Percentiles rank a stretch among this genome's conserved stretches.
Evolutionary conservation across 2,113 vertebrate species (phyloP).

Genomic region (Catharus fuscescens): DNA sequence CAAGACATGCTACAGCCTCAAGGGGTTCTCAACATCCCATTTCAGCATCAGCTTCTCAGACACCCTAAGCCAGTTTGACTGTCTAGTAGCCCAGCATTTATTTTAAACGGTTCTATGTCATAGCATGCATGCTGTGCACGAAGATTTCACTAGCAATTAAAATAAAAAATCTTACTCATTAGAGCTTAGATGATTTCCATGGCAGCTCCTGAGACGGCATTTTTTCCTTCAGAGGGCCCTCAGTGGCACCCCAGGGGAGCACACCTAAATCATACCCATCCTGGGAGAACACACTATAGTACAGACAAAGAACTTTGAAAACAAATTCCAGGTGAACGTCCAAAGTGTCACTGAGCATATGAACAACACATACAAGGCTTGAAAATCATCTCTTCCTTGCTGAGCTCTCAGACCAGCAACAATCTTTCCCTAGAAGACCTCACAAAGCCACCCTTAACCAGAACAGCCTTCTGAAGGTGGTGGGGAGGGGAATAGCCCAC

Average conservation of each 20-base stretch:
- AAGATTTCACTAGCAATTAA: neutral
- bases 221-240: neutral
- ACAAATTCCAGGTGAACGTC: neutral
- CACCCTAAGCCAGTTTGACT: neutral
- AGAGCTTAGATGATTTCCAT: neutral
- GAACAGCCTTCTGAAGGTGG: neutral
- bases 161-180: neutral
- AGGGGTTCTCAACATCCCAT: neutral
- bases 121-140: neutral
- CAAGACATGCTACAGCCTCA: neutral
- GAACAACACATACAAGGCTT: neutral
- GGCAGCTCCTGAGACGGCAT: neutral
- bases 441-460: fast-evolving
- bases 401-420: neutral
- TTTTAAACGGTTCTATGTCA: neutral
- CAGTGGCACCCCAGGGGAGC: neutral
- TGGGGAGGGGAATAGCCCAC: neutral
- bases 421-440: neutral
- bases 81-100: neutral
- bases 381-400: neutral
- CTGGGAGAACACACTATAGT: neutral
- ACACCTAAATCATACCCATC: neutral
- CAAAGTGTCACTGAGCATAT: neutral
- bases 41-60: neutral
- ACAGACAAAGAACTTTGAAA: neutral